Evolutionary conservation across 2,113 vertebrate genomes (phyloP).

Genomic region (Falcunculus frontatus): DNA sequence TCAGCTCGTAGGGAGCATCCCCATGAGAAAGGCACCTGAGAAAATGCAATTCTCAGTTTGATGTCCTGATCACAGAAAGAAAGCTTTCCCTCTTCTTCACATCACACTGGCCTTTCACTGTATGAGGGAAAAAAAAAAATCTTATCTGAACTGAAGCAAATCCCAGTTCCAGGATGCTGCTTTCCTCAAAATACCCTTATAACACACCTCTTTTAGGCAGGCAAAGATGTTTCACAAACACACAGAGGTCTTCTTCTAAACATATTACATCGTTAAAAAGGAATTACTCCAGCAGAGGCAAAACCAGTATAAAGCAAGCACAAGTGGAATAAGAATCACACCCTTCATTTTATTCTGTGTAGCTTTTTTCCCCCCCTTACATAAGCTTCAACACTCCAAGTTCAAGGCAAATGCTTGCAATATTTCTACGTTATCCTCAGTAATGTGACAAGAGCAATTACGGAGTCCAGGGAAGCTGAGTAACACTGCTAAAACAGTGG

Average conservation of each 20-base stretch:
- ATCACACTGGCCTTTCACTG: neutral
- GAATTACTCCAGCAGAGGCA: neutral
- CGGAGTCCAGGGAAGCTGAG: neutral
- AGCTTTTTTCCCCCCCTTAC: neutral
- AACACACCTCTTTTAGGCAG: neutral
- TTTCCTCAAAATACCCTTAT: neutral
- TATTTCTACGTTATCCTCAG: conserved; percentile 21
- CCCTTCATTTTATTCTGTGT: neutral
- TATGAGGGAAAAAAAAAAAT: neutral
- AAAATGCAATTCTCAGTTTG: neutral
- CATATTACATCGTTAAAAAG: neutral
- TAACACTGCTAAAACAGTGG: neutral
- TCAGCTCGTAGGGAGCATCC: neutral
- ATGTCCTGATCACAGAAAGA: neutral
- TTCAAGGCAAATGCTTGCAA: conserved; percentile 17
- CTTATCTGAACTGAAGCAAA: neutral
- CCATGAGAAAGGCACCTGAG: neutral
- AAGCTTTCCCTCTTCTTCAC: neutral
- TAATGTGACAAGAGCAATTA: conserved; percentile 40
- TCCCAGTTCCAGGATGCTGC: neutral
- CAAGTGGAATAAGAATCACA: neutral
- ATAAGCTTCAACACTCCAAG: neutral
- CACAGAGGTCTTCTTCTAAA: neutral
- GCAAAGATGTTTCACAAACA: neutral
- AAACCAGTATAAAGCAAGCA: neutral